A percentile compares a stretch with the other conserved stretches of the same genome.
These are phyloP conservation scores for Acanthopagrus latus DNA, from an alignment of 2,797 vertebrate species.

Conservation along the genomic window DNA sequence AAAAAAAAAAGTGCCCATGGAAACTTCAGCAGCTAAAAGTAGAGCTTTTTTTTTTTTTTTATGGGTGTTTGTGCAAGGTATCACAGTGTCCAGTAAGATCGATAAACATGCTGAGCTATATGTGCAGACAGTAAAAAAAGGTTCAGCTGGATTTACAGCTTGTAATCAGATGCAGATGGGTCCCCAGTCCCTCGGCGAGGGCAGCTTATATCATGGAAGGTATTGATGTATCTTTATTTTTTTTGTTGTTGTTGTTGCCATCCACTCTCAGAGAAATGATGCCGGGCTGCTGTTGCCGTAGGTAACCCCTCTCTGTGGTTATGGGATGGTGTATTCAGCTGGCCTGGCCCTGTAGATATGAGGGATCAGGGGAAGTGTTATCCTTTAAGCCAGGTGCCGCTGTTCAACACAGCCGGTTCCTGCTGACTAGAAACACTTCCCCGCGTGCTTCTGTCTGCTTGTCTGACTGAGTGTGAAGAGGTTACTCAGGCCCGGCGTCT, in stretches of 20 bases:
- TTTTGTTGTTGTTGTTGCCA: not conserved
- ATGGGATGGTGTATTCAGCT: conserved; percentile 65
- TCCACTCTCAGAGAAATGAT: conserved; percentile 56
- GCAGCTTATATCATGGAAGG: conserved; percentile 62
- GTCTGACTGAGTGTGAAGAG: conserved; percentile 66
- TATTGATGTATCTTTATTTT: conserved; percentile 52
- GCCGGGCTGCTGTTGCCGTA: conserved; percentile 34
- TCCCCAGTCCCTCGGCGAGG: conserved; percentile 57
- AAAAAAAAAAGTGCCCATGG: conserved; percentile 1
- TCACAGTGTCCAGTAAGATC: conserved; percentile 55
- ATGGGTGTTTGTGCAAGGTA: conserved; percentile 38
- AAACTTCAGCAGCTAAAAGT: conserved; percentile 48
- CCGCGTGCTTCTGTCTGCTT: conserved; percentile 61
- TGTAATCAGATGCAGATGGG: conserved; percentile 73
- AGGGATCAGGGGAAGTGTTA: conserved; percentile 71
- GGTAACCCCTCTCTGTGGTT: conserved; percentile 49
- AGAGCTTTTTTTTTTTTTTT: conserved; percentile 34
- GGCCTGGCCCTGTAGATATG: conserved; percentile 55
- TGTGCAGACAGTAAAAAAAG: conserved; percentile 45
- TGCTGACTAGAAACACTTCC: conserved; percentile 75
- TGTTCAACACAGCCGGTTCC: conserved; percentile 75
- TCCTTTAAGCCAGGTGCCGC: conserved; percentile 80
- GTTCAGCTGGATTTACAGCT: conserved; percentile 66
- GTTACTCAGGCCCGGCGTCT: conserved; percentile 62
- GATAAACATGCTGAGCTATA: conserved; percentile 64